These are phyloP conservation scores for Oxyteleia sp. DNA, from an alignment of 2,888 invertebrate species.

Conservation along the genomic window DNA sequence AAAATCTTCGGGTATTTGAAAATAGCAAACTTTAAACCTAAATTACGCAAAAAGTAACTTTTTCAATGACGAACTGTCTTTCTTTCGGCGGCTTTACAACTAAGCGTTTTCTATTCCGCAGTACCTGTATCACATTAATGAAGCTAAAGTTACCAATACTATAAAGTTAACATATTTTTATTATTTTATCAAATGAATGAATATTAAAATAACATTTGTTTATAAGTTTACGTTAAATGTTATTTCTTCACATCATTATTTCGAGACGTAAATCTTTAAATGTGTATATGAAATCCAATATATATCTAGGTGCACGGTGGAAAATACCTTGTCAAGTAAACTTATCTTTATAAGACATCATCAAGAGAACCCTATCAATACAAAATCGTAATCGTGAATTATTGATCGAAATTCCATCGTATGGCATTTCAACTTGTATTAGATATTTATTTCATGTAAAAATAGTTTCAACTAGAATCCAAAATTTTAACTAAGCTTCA, in stretches of 20 bases:
- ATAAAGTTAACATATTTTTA: background rate
- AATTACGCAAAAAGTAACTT: constrained; percentile 24
- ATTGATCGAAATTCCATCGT: background rate
- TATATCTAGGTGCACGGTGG: background rate
- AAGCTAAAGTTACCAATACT: constrained; percentile 8
- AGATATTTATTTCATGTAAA: constrained; percentile 13
- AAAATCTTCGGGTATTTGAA: background rate
- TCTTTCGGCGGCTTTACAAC: constrained; percentile 10
- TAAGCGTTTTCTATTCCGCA: constrained; percentile 6
- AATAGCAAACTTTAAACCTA: constrained; percentile 1
- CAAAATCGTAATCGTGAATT: background rate
- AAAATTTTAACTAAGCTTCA: constrained; percentile 31
- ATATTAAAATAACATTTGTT: background rate
- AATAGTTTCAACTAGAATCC: constrained; percentile 22
- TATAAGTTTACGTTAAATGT: background rate
- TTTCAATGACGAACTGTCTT: constrained; percentile 16
- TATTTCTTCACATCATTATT: background rate
- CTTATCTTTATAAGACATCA: background rate
- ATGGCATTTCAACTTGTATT: background rate
- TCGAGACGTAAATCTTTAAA: background rate
- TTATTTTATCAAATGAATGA: background rate
- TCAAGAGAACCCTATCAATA: background rate
- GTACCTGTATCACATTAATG: constrained; percentile 1
- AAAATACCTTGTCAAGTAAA: too few species aligned
- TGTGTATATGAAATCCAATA: background rate